Base-by-base conservation (phyloP, 2,113 vertebrate genomes). In the Cryptotis parvus region DNA sequence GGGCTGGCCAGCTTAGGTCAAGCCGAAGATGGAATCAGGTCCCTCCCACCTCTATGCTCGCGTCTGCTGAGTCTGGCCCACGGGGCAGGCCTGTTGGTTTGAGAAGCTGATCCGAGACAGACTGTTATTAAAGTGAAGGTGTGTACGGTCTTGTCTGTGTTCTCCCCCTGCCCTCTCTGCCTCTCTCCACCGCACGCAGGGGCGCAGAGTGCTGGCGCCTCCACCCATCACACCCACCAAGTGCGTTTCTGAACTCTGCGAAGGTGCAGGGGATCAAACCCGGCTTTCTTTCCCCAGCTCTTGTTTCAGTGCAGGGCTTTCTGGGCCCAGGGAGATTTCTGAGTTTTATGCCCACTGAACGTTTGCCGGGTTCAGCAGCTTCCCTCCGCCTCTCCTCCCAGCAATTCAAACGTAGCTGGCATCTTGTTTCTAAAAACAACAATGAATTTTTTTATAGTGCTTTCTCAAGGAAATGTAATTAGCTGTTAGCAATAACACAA, bases 371-470 rank as follows among this genome's bases (percentile, higher is more conserved):
- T 31, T 61, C 88, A 90, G 18, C 31, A 7, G 29, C 35, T 83
- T 27, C 26, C 8, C 22, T 0, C 10, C 27, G 78, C 14, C 92
- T 35, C 89, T 9, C 55, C 93, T 69, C 75, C 15, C 41, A 80
- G 31, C 91, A 78, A 1, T 3, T 76, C 87, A 93, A 91, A 84
- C 41, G 39, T 87, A 91, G 80, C 91, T 55, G 92, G 75, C 9
- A 65, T 74, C 82, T 82, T 14, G 14, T 89, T 89, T 81, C 93
- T 90, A 74, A 92, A 79, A 90, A 41, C 6, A 5, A n/a, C 69
- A 2, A 82, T 93, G 91, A 88, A 92, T 96, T 93, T 94, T 96
- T 96, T 49, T 85, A 95, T 82, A 82, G 55, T 49, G 3, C 90
- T 96, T 92, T 87, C 84, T 78, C 66, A 26, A 81, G 91, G 91